These are phyloP conservation scores for Enteromius paludinosus DNA, from an alignment of 2,797 vertebrate genomes.

Conservation along the genomic window DNA sequence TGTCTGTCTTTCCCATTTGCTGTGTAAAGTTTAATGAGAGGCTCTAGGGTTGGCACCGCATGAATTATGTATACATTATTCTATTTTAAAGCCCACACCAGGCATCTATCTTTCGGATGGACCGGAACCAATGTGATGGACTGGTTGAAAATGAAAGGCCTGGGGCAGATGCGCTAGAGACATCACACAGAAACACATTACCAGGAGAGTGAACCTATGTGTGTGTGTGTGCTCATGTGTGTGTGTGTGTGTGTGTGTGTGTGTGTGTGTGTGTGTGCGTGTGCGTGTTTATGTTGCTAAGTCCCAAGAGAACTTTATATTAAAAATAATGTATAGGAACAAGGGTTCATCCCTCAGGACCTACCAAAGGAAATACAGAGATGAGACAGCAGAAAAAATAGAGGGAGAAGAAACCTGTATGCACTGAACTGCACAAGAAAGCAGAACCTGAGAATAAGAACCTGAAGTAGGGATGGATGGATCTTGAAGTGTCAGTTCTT, in stretches of 20 bases:
- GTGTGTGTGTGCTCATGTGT: constrained; percentile 22
- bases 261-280: constrained; percentile 33
- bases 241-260: not conserved
- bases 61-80: constrained; percentile 73
- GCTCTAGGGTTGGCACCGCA: constrained; percentile 64
- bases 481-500: not conserved
- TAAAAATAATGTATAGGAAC: constrained; percentile 35
- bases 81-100: constrained; percentile 69
- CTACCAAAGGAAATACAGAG: constrained; percentile 49
- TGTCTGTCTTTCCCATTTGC: constrained; percentile 65
- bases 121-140: constrained; percentile 64
- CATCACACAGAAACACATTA: constrained; percentile 58
- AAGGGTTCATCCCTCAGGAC: constrained; percentile 51
- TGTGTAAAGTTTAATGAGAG: constrained; percentile 70
- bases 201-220: constrained; percentile 28
- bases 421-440: constrained; percentile 8
- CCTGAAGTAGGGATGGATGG: not conserved
- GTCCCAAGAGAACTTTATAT: constrained; percentile 54
- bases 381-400: constrained; percentile 44
- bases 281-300: not conserved
- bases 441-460: not conserved
- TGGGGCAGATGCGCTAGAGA: constrained; percentile 55
- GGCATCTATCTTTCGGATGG: constrained; percentile 66
- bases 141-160: constrained; percentile 65
- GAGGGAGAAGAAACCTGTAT: constrained; percentile 2